These are phyloP conservation scores for Drosophila sp. DNA, from an alignment of 1,140 invertebrate genomes.

Conservation along the genomic window DNA sequence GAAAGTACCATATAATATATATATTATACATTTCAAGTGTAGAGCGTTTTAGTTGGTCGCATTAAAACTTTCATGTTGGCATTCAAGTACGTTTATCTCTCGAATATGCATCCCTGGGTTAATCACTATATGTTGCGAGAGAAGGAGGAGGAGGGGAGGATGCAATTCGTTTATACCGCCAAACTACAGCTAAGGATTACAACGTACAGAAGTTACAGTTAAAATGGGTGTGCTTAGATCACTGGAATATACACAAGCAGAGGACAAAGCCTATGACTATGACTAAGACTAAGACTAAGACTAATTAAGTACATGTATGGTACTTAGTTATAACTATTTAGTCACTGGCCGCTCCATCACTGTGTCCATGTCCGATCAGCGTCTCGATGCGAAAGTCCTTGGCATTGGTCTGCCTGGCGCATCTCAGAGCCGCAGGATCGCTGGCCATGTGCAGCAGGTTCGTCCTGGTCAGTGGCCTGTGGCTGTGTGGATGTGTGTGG, in stretches of 20 bases:
- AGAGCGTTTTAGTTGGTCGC: slow-evolving; percentile 68
- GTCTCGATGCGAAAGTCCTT: slow-evolving; percentile 84
- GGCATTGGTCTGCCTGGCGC: slow-evolving; percentile 65
- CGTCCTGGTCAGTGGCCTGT: slow-evolving; percentile 30
- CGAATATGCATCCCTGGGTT: slow-evolving; percentile 41
- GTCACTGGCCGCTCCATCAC: slow-evolving; percentile 65
- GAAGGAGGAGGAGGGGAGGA: slow-evolving; percentile 12
- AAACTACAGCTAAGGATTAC: slow-evolving; percentile 45
- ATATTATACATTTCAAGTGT: slow-evolving; percentile 58
- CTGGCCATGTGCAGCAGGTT: slow-evolving; percentile 58
- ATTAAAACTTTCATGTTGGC: slow-evolving; percentile 69
- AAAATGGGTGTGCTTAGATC: slow-evolving; percentile 70
- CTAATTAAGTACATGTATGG: background rate
- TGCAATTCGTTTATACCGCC: slow-evolving; percentile 18
- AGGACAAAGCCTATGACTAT: background rate
- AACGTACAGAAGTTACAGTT: slow-evolving; percentile 47
- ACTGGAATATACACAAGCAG: slow-evolving; percentile 57
- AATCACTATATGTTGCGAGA: slow-evolving; percentile 50
- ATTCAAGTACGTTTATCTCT: slow-evolving; percentile 30
- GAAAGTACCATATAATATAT: no score
- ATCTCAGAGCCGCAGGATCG: slow-evolving; percentile 49
- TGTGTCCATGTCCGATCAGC: slow-evolving; percentile 69
- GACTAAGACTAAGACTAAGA: background rate
- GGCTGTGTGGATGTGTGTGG: no score
- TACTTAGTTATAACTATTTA: background rate